Evolutionary conservation across 2,797 vertebrate genomes (phyloP), one percentile per base, ranked within the genome.

Genomic region (Squalus acanthias): DNA sequence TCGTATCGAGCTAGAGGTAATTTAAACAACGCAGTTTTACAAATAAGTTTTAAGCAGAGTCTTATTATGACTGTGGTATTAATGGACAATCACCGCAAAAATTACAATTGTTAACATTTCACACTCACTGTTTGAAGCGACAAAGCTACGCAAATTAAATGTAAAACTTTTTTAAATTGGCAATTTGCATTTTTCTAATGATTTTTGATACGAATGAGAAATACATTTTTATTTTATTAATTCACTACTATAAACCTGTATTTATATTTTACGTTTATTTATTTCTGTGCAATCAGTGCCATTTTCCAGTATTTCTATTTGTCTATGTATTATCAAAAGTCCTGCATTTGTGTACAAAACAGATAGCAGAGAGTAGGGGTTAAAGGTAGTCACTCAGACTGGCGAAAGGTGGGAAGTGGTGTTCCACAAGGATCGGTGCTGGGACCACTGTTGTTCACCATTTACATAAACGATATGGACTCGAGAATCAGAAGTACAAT

Each of bases 1-100:
- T 98, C 82, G 24, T 97, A 97, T 96, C 97, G 97, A 98, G 97
- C 97, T 98, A 96, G 97, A 97, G 97, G 97, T 98, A 98, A 98
- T 97, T 97, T 97, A 97, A 97, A 97, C 96, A 98, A 97, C 95
- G 96, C 96, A 39, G 33, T 26, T 94, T 94, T 39, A 60, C 53
- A 67, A 69, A 69, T 94, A 46, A 67, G n/a, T 1, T 94, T 67
- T 39, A 69, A 67, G 65, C 57, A 92, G 17, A n/a, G 5, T 50
- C 5, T 63, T 7, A 15, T 63, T 65, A 15, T 92, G 10, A 67
- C 1, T n/a, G 4, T 92, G 8, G 9, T 93, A 67, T 67, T 39
- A n/a, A 93, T 24, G 20, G 9, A 69, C 6, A 93, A 69, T 20
- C 33, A 67, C 9, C 3, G 50, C 17, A 88, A 12, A 57, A 63